Percentiles rank a stretch among this genome's conserved stretches.
Conservation (phyloP, 2,113 vertebrate species). For the Turdus rufiventris region DNA sequence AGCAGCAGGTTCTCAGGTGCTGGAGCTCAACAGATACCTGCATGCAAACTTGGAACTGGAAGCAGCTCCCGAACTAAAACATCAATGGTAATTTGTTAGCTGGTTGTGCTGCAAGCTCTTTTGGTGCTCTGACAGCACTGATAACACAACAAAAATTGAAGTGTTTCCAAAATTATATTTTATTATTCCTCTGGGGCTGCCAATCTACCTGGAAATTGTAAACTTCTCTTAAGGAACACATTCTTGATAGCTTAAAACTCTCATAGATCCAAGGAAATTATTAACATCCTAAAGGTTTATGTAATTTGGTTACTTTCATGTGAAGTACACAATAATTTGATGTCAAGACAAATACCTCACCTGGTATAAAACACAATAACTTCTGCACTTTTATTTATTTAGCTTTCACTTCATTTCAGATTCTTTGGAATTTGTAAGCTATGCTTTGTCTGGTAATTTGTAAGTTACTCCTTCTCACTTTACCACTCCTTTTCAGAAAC, state of each 20-base stretch:
- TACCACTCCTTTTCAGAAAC: neutral
- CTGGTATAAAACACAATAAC: neutral
- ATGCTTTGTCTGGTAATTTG: neutral
- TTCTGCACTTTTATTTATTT: neutral
- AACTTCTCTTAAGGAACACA: neutral
- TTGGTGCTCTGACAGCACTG: neutral
- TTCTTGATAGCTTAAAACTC: neutral
- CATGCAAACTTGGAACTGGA: neutral
- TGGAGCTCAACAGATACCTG: neutral
- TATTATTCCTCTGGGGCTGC: neutral
- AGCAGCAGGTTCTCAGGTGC: neutral
- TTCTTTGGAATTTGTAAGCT: neutral
- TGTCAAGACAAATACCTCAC: neutral
- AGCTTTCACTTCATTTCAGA: neutral
- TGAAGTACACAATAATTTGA: neutral
- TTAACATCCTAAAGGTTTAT: neutral
- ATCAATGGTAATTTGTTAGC: neutral
- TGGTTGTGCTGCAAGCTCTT: neutral
- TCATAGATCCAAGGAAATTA: neutral
- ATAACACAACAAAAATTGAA: neutral
- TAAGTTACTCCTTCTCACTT: neutral
- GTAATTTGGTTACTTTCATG: neutral
- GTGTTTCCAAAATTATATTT: neutral
- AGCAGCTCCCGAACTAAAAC: neutral
- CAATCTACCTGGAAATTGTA: neutral